These are phyloP conservation scores for Zaprionus gabonicus DNA, from an alignment of 1,140 invertebrate species.

Conservation along the genomic window DNA sequence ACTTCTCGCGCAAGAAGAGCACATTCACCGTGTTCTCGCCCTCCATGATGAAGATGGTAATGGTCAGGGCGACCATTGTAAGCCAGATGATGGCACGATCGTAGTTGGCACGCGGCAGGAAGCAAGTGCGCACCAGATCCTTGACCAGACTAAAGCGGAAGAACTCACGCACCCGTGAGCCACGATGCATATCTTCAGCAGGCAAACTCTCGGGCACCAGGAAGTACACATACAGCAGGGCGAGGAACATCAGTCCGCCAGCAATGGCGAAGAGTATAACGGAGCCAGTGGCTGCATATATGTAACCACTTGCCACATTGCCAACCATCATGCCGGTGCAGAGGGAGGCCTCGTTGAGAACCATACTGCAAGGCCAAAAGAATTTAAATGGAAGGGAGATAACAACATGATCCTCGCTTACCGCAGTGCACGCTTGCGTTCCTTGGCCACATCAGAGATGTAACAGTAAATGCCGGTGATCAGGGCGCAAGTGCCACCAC, in stretches of 20 bases:
- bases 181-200: constrained; percentile 60
- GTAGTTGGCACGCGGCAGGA: constrained; percentile 86
- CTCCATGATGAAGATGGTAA: constrained; percentile 86
- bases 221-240: constrained; percentile 71
- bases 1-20: constrained; percentile 87
- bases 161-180: constrained; percentile 84
- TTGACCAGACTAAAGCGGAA: constrained; percentile 87
- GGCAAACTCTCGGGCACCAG: constrained; percentile 77
- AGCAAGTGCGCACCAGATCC: constrained; percentile 87
- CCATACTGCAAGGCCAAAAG: constrained; percentile 85
- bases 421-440: constrained; percentile 85
- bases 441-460: constrained; percentile 87
- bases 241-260: constrained; percentile 55
- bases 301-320: constrained; percentile 85
- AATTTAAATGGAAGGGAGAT: background rate
- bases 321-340: constrained; percentile 87
- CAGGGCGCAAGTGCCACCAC: constrained; percentile 86
- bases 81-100: constrained; percentile 87
- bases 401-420: constrained; percentile 27
- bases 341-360: constrained; percentile 86
- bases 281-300: constrained; percentile 66
- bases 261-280: constrained; percentile 62
- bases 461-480: constrained; percentile 88
- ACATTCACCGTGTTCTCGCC: constrained; percentile 85
- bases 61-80: constrained; percentile 86